Conservation (phyloP, 2,113 vertebrate species). For the Vulpes vulpes region DNA sequence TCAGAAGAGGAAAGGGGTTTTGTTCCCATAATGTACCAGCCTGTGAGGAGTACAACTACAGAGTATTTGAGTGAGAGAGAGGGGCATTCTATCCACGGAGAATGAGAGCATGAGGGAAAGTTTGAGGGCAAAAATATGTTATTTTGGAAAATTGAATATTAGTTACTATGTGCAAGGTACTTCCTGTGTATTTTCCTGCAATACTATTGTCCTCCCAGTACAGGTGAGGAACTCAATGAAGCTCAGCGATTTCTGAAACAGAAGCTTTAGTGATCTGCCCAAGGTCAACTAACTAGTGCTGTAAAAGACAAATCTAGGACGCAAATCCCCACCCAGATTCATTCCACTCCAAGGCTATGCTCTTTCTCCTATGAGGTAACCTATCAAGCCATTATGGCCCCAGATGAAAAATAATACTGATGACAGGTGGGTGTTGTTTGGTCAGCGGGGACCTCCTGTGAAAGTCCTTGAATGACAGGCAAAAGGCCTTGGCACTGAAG, state of each 20-base stretch:
- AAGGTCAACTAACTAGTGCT: background rate
- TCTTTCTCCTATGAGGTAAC: background rate
- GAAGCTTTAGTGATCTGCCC: background rate
- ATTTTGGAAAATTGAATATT: background rate
- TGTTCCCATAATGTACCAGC: background rate
- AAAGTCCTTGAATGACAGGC: slow-evolving; percentile 12
- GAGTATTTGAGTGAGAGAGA: background rate
- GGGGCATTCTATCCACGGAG: background rate
- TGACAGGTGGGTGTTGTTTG: background rate
- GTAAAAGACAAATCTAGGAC: background rate
- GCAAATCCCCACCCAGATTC: background rate
- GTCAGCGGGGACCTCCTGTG: background rate
- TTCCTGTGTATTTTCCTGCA: background rate
- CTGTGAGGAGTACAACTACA: background rate
- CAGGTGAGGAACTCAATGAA: slow-evolving; percentile 1
- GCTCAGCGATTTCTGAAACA: background rate
- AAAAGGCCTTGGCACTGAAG: background rate
- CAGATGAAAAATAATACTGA: background rate
- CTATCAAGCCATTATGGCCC: background rate
- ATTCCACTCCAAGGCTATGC: background rate
- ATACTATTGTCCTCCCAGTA: background rate
- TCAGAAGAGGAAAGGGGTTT: slow-evolving; percentile 14
- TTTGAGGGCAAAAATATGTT: background rate
- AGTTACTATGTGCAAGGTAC: background rate
- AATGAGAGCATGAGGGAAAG: background rate